Conservation (phyloP, 1,140 invertebrate genomes). For the Papilio dardanus region DNA sequence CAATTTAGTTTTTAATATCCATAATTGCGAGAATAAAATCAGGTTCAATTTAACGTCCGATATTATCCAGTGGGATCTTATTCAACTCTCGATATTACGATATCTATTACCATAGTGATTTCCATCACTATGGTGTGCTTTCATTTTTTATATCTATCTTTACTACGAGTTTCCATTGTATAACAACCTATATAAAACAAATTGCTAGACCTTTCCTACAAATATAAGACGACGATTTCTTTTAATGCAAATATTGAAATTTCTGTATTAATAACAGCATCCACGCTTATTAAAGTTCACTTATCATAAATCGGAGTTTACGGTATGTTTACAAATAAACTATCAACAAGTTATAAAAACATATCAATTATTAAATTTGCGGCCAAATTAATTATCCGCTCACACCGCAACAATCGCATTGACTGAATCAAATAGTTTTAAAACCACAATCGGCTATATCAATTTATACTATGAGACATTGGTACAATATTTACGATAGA, state of each 20-base stretch:
- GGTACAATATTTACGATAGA: not conserved
- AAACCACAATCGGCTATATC: slow-evolving; percentile 20
- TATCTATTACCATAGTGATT: not conserved
- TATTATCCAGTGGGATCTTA: not conserved
- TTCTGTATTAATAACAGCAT: not conserved
- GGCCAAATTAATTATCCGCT: not conserved
- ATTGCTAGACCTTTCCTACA: too few relatives aligned
- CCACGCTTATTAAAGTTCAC: not conserved
- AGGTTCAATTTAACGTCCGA: not conserved
- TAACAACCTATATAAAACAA: too few relatives aligned
- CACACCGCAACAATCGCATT: not conserved
- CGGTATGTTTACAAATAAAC: not conserved
- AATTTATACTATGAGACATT: not conserved
- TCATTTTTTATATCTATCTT: too few relatives aligned
- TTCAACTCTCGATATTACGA: not conserved
- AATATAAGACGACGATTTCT: too few relatives aligned
- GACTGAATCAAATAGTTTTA: slow-evolving; percentile 27
- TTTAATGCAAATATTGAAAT: too few relatives aligned
- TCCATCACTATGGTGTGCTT: not conserved
- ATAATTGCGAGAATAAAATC: not conserved
- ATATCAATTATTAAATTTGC: slow-evolving; percentile 7
- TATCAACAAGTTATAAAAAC: slow-evolving; percentile 8
- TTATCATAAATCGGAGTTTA: not conserved
- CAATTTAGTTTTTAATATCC: slow-evolving; percentile 4
- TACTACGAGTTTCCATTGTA: too few relatives aligned